Conservation (phyloP, 2,113 vertebrate species). For the Nipponia nippon region DNA sequence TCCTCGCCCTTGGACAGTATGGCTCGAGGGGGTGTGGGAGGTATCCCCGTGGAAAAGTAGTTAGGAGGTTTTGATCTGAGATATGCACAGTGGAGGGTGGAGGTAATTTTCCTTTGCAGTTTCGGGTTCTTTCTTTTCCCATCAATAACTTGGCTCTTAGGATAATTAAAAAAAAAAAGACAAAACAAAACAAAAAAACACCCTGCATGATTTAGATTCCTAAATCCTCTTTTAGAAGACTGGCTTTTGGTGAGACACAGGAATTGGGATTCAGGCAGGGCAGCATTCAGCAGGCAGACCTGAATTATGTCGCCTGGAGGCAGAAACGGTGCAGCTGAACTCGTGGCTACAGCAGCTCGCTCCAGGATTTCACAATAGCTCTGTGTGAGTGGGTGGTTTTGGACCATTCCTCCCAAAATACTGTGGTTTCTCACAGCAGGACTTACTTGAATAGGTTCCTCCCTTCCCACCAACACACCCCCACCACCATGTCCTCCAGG, state of each 20-base stretch:
- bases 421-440: neutral
- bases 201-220: neutral
- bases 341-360: neutral
- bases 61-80: neutral
- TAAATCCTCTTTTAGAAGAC: neutral
- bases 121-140: neutral
- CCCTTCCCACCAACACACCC: neutral
- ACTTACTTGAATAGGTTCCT: neutral
- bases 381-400: neutral
- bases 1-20: neutral
- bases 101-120: neutral
- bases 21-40: neutral
- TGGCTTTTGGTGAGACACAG: neutral
- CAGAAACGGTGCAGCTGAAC: neutral
- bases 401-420: neutral
- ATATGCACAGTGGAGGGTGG: neutral
- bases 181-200: fast-evolving
- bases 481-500: neutral
- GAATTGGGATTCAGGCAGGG: neutral
- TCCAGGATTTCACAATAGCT: neutral
- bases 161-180: neutral
- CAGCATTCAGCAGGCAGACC: neutral
- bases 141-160: neutral
- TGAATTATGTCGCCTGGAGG: neutral
- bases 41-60: neutral